Base-by-base conservation (phyloP, 2,113 vertebrate species). In the Panthera leo region DNA sequence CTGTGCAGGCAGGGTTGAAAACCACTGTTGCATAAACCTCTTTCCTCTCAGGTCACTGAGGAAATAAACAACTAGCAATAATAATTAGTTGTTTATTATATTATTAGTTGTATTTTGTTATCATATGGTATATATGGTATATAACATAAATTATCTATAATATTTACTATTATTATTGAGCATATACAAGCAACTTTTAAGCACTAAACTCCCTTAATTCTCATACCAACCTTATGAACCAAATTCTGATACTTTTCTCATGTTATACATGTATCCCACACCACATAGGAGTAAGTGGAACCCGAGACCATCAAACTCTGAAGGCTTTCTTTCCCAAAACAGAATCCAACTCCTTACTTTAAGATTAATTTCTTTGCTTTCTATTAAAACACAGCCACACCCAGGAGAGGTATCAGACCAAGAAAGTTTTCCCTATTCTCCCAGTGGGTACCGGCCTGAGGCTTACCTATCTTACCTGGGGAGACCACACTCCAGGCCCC, bases 181-280 rank as follows among this genome's bases (percentile, higher is more conserved):
- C 39, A 51, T 55, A 83, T 27, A 78, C 25, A 53, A 83, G 80
- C 51, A 93, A 85, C 87, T 94, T 96, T 70, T 88, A 42, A 84
- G 14, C 67, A 61, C 65, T 55, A 27, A 39, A 53, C n/a, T 36
- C 78, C 48, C 23, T 78, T 65, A 67, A 90, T 67, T 61, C 23
- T 84, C 48, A 68, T 11, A 53, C 16, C 70, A 75, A 61, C 19
- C 63, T 63, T 85, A 85, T 61, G 48, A 90, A 90, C 5, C 27
- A 85, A 82, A 82, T 42, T 53, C 4, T 25, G 6, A 36, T 51
- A 67, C 10, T 61, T 70, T 61, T 73, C 9, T 25, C 31, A 45
- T 90, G 83, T 94, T 93, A 79, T 87, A 92, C 75, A 91, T 19
- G 31, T 84, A 84, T 2, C 67, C 75, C 58, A 63, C 3, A 61